Evolutionary conservation across 2,797 vertebrate species (phyloP).

Genomic region (Knipowitschia caucasica): DNA sequence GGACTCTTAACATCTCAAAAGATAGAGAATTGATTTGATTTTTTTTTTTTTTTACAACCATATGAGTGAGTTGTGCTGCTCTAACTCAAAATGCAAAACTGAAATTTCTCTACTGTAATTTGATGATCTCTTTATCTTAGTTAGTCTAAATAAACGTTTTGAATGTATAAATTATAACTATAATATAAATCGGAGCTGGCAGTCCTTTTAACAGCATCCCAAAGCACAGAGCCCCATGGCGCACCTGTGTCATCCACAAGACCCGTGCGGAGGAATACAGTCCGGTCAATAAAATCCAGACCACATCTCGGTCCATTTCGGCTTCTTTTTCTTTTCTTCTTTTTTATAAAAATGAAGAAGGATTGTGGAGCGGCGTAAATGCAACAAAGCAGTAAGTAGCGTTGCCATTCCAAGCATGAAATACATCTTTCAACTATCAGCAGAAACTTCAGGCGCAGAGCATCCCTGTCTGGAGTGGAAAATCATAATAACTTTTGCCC

Average conservation of each 20-base stretch:
- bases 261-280: constrained; percentile 3
- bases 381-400: constrained; percentile 54
- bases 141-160: too few relatives aligned
- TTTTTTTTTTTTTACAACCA: too few relatives aligned
- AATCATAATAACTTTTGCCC: constrained; percentile 25
- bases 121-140: too few relatives aligned
- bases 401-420: constrained; percentile 57
- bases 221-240: neutral
- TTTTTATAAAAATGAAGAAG: constrained; percentile 49
- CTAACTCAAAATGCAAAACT: too few relatives aligned
- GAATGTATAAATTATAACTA: too few relatives aligned
- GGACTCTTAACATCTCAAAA: too few relatives aligned
- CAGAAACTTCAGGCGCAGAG: constrained; percentile 45
- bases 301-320: constrained; percentile 7
- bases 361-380: constrained; percentile 45
- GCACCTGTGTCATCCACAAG: constrained; percentile 47
- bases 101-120: too few relatives aligned
- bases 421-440: constrained; percentile 56
- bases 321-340: too few relatives aligned
- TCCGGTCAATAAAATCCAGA: neutral
- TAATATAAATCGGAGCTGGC: too few relatives aligned
- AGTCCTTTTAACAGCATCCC: neutral
- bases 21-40: too few relatives aligned
- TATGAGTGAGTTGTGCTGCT: too few relatives aligned
- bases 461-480: constrained; percentile 24